Evolutionary conservation across 1,140 invertebrate species (phyloP).

Genomic region (Andrena cerasifolii): DNA sequence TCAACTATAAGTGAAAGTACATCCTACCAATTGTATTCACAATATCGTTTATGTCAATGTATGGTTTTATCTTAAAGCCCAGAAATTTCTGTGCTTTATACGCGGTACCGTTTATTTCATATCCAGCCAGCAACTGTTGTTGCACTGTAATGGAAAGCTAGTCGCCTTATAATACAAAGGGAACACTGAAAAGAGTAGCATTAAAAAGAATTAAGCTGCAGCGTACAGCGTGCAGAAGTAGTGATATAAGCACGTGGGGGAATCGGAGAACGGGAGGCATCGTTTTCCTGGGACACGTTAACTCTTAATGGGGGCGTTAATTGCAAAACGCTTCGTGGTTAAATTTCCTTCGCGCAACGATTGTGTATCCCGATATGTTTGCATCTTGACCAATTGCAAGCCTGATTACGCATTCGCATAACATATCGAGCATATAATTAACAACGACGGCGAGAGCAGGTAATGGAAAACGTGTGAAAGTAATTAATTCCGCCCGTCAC

Average conservation of each 20-base stretch:
- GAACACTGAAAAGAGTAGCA: not conserved
- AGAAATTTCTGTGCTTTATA: constrained; percentile 7
- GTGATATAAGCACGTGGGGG: not conserved
- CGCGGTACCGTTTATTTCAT: not conserved
- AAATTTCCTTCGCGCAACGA: constrained; percentile 1
- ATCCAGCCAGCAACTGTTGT: constrained; percentile 1
- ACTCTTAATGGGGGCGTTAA: constrained; percentile 15
- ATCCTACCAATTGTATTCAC: not conserved
- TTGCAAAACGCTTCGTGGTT: constrained; percentile 28
- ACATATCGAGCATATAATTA: constrained; percentile 55
- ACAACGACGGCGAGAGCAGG: constrained; percentile 32
- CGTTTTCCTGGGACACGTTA: not conserved
- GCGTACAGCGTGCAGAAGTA: not conserved
- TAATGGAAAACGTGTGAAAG: constrained; percentile 46
- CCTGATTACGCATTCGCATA: constrained; percentile 49
- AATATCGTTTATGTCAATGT: constrained; percentile 19
- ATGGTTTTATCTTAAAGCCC: not conserved
- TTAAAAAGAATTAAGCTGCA: constrained; percentile 18
- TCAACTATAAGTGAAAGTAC: not conserved
- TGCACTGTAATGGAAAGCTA: constrained; percentile 21
- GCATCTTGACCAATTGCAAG: constrained; percentile 17
- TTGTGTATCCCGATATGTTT: constrained; percentile 1
- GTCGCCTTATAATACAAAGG: constrained; percentile 9
- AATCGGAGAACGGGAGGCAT: not conserved
- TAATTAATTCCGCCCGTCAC: constrained; percentile 59